Evolutionary conservation across 2,797 vertebrate species (phyloP), one percentile per base, ranked within the genome.

Genomic region (Eleutherodactylus coqui): DNA sequence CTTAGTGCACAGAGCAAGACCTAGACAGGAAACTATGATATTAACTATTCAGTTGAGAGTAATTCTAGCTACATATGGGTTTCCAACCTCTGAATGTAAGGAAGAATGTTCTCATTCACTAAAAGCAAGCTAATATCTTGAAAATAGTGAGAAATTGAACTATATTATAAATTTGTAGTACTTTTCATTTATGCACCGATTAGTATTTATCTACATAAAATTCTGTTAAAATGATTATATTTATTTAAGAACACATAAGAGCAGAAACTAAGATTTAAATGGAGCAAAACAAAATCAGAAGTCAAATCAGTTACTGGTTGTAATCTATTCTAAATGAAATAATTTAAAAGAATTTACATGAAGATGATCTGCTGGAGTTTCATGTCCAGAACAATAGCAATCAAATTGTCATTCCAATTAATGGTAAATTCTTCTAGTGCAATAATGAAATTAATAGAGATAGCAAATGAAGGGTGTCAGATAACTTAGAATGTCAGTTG

Each of bases 341-440:
- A 21, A 67, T 38, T 69, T 21, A 5, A 34, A 38, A 36, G 4
- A 38, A 38, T 38, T 21, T 64, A 64, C 6, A 17, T 36, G 29
- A 38, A 34, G 8, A 69, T 9, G 34, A 69, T 67, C 32, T 67
- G 64, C 64, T 34, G 10, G 64, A 69, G 64, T 69, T 69, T 67
- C 16, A 38, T 24, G 34, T 21, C 17, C 17, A 69, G 34, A 69
- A 38, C 34, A 36, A 69, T 38, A 21, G 64, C 64, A 69, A 38
- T 38, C 64, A 69, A 69, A 69, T 38, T 69, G 64, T 69, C 64
- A 69, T 69, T 69, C 34, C 64, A 69, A 69, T 69, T 69, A 69
- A 38, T 38, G 17, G 64, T 3, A 69, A 69, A 6, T 69, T 36
- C 64, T 69, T 38, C 64, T 19, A 36, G 34, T 69, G 10, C 2